Conservation (phyloP, 2,888 invertebrate genomes). For the Nemotelus pantherinus region DNA sequence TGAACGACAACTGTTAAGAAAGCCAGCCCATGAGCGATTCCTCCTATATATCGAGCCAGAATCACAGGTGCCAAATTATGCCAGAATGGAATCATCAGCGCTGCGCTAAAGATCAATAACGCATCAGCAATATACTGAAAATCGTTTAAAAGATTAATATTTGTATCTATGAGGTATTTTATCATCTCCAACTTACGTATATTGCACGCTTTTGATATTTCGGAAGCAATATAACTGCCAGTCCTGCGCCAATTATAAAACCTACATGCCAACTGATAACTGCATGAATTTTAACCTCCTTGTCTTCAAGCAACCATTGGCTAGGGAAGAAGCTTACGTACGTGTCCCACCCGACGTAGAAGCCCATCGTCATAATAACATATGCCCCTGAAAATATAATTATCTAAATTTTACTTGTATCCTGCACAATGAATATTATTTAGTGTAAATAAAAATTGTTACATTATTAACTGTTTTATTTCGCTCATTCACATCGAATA, state of each 20-base stretch:
- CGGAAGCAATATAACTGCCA: background rate
- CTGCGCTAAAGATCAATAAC: background rate
- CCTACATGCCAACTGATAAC: constrained; percentile 21
- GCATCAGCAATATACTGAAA: constrained; percentile 23
- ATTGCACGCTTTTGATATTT: background rate
- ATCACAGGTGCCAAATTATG: background rate
- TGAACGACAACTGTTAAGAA: constrained; percentile 18
- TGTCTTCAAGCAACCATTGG: constrained; percentile 1
- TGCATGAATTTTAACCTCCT: background rate
- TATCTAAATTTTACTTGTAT: no score
- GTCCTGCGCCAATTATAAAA: constrained; percentile 24
- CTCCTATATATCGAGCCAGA: constrained; percentile 17
- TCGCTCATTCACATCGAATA: no score
- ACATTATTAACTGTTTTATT: no score
- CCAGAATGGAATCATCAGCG: constrained; percentile 14
- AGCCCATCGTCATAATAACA: constrained; percentile 10
- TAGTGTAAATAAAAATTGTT: no score
- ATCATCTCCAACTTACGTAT: constrained; percentile 11
- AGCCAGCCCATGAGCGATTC: constrained; percentile 14
- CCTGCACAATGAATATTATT: no score
- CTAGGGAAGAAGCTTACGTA: constrained; percentile 7
- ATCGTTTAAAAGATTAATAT: background rate
- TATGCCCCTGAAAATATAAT: constrained; percentile 9
- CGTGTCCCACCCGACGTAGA: background rate
- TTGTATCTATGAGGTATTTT: background rate